These are phyloP conservation scores for human (Homo sapiens) DNA, from an alignment of 2,113 vertebrate genomes.

Conservation along the genomic window DNA sequence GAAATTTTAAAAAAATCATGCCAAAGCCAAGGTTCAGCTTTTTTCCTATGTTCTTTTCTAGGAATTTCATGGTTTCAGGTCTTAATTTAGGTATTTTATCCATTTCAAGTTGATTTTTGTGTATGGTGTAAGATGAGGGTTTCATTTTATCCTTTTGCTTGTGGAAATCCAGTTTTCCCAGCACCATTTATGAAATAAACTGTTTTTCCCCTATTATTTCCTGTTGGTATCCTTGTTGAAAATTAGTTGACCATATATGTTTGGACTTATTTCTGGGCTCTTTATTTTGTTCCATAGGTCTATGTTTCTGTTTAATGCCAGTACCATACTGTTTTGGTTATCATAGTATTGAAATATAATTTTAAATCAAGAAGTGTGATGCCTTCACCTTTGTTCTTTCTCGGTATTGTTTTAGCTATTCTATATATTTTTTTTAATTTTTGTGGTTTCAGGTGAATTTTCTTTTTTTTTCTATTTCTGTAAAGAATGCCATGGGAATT, in stretches of 20 bases:
- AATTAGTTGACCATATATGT: background rate
- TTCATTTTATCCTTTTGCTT: background rate
- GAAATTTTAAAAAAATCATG: background rate
- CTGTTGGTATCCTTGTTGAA: background rate
- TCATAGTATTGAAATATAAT: background rate
- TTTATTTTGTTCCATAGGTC: background rate
- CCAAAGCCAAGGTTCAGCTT: background rate
- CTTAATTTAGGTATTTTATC: background rate
- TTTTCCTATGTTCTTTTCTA: background rate
- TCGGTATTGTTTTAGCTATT: background rate
- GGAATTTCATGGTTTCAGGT: background rate
- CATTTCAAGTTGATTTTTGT: background rate
- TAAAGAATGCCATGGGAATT: background rate
- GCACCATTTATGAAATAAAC: background rate
- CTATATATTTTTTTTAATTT: too few relatives aligned
- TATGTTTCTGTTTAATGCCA: background rate
- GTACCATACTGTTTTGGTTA: background rate
- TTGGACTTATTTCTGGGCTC: background rate
- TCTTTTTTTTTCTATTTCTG: background rate
- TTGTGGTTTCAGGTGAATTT: background rate
- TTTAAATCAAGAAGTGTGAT: background rate
- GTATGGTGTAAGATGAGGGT: background rate
- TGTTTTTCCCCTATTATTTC: background rate
- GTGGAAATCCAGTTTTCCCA: background rate
- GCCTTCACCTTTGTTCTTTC: background rate